Base-by-base conservation (phyloP, 2,113 vertebrate species). In the Pomatostomus ruficeps region DNA sequence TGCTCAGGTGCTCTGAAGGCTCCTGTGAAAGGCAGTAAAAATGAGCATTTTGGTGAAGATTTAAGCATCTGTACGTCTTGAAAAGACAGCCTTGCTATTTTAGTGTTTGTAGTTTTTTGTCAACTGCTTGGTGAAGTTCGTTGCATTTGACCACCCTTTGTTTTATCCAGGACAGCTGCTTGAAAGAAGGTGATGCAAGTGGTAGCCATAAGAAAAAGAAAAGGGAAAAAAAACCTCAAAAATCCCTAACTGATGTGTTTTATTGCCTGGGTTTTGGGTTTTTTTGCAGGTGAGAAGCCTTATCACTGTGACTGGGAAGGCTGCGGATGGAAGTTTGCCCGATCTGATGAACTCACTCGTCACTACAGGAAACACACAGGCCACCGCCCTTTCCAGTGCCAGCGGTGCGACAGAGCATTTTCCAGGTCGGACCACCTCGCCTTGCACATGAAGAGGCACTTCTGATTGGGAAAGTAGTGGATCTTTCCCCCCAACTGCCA, bases 291-390 rank as follows among this genome's bases (percentile, higher is more conserved):
- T 96, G 99, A 99, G 97, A 99, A 99, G 94, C 99, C 99, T 65
- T 99, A 99, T 97, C 99, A 99, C 98, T 99, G 99, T 98, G 99
- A 99, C 97, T 99, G 99, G 99, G 99, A 99, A 74, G 99, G 99
- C 91, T 99, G 99, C 4, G 99, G 99, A 80, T 99, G 99, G 99
- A 99, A 99, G 95, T 99, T 99, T 74, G 99, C 99, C 92, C 98
- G 99, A 95, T 99, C 99, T 0, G 99, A 99, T 94, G 99, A 99
- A 98, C 98, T 99, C 92, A 99, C 99, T 35, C 98, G 99, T 96
- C 99, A 99, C 97, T 99, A 99, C 98, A 98, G 99, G 95, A 99
- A 99, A 82, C 99, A 99, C 97, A 99, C 99, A 0, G 99, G 99
- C 80, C 99, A 99, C 97, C 98, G 99, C 89, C 99, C 99, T 8